Conservation (phyloP, 2,888 invertebrate species). For the Cerastoderma edule region DNA sequence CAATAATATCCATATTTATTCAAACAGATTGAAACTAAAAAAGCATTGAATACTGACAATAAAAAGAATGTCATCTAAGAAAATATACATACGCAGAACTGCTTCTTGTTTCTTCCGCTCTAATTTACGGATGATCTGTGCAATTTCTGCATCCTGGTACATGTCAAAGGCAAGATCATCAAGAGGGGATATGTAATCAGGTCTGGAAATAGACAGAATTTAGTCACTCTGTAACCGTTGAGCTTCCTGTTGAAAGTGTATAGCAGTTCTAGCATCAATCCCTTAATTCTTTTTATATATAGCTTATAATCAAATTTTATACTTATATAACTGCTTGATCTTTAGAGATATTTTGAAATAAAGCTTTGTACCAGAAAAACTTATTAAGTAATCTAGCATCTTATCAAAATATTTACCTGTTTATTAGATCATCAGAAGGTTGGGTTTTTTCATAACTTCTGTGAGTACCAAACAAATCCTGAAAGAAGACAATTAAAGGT, state of each 20-base stretch:
- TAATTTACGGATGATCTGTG: slow-evolving; percentile 92
- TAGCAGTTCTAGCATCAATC: too few relatives aligned
- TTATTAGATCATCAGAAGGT: too few relatives aligned
- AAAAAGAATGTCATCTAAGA: slow-evolving; percentile 6
- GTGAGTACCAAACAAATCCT: slow-evolving; percentile 1
- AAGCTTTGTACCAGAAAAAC: neutral
- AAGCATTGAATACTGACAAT: too few relatives aligned
- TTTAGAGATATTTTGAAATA: too few relatives aligned
- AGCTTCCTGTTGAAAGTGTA: too few relatives aligned
- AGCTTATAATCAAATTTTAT: too few relatives aligned
- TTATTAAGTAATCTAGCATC: neutral
- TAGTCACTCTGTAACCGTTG: neutral
- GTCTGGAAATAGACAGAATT: slow-evolving; percentile 73
- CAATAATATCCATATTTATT: too few relatives aligned
- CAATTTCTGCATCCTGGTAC: slow-evolving; percentile 97
- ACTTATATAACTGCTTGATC: too few relatives aligned
- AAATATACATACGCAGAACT: slow-evolving; percentile 88
- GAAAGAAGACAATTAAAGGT: neutral
- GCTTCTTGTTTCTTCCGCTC: slow-evolving; percentile 94
- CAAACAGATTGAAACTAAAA: too few relatives aligned
- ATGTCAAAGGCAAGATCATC: slow-evolving; percentile 98
- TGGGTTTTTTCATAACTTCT: slow-evolving; percentile 7
- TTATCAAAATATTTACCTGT: neutral
- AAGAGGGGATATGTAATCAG: slow-evolving; percentile 89
- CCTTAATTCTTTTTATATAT: too few relatives aligned